Evolutionary conservation across 2,113 vertebrate genomes (phyloP).

Genomic region (Festucalex cinctus): DNA sequence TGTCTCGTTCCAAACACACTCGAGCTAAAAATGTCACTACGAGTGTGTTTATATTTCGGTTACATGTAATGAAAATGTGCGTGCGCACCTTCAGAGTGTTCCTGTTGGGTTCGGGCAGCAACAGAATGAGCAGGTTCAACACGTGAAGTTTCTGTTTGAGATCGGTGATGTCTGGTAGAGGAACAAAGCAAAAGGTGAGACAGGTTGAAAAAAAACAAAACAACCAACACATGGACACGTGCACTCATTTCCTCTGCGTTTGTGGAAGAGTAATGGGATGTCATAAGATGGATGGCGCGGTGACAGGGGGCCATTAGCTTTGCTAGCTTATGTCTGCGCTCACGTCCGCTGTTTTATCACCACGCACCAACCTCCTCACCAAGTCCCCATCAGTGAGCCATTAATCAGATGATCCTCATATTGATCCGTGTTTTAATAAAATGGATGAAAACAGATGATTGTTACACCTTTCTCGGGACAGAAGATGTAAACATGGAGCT

Average conservation of each 20-base stretch:
- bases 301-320: slow-evolving; percentile 60
- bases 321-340: slow-evolving; percentile 53
- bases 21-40: background rate
- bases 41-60: background rate
- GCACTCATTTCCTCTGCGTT: slow-evolving; percentile 58
- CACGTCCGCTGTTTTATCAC: slow-evolving; percentile 45
- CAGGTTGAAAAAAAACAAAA: slow-evolving; percentile 14
- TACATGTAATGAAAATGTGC: background rate
- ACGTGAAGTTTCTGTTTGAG: slow-evolving; percentile 85
- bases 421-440: slow-evolving; percentile 32
- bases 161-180: slow-evolving; percentile 77
- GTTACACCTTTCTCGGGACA: slow-evolving; percentile 6
- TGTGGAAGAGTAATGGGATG: slow-evolving; percentile 46
- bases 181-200: background rate
- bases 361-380: slow-evolving; percentile 15
- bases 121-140: slow-evolving; percentile 83
- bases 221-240: slow-evolving; percentile 17
- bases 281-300: slow-evolving; percentile 56
- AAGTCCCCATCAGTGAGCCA: slow-evolving; percentile 33
- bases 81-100: slow-evolving; percentile 82
- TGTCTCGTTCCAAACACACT: background rate
- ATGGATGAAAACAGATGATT: slow-evolving; percentile 17
- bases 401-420: slow-evolving; percentile 55
- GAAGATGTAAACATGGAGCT: background rate
- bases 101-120: slow-evolving; percentile 86